phyloP scores from a whole-genome alignment of 2,797 vertebrate species.

The Alca torda region DNA sequence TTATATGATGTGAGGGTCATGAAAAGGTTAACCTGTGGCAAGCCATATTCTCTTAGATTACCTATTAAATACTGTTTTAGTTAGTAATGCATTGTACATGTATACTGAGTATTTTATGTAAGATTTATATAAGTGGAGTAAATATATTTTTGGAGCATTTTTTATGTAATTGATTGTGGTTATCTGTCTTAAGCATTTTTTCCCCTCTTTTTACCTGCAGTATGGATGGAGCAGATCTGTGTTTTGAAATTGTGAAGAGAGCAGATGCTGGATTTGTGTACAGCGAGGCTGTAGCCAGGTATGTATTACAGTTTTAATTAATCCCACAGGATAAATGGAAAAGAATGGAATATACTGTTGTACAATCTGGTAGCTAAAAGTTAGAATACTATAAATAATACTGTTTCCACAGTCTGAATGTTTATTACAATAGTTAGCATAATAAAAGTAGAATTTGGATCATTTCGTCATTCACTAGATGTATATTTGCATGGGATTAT shows the following conservation, averaged over 20 bases:
- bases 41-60: not conserved
- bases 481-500: not conserved
- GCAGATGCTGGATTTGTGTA: conserved; percentile 98
- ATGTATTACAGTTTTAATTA: conserved; percentile 60
- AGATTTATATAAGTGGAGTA: not conserved
- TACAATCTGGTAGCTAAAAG: not conserved
- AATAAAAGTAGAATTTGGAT: not conserved
- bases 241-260: conserved; percentile 98
- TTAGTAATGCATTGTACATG: not conserved
- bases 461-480: not conserved
- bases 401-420: not conserved
- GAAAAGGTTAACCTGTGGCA: not conserved
- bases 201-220: conserved; percentile 72
- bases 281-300: conserved; percentile 99
- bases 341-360: not conserved
- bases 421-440: not conserved
- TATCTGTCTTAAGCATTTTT: conserved; percentile 34
- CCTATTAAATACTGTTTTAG: not conserved
- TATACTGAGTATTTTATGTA: not conserved
- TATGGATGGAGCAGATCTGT: conserved; percentile 98
- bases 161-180: not conserved
- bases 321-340: not conserved
- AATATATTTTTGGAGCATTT: not conserved
- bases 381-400: not conserved
- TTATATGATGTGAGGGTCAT: not conserved